phyloP scores from a whole-genome alignment of 2,888 invertebrate genomes.

The Tenodera sinensis region DNA sequence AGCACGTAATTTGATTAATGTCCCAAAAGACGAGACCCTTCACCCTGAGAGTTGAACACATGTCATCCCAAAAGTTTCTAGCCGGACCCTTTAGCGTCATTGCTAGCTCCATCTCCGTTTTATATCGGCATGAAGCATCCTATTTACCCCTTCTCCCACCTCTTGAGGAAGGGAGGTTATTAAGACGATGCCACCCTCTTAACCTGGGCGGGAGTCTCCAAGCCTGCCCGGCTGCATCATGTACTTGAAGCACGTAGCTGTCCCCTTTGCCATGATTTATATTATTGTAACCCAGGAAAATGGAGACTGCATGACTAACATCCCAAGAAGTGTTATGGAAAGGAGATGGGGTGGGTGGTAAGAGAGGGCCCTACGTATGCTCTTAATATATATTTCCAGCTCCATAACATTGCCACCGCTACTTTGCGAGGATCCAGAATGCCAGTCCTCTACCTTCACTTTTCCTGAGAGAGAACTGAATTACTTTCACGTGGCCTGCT shows the following conservation, averaged over 20 bases:
- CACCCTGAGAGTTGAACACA: neutral
- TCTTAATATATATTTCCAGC: neutral
- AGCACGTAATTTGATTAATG: neutral
- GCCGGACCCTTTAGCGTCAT: no score
- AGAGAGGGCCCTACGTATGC: neutral
- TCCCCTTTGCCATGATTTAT: slow-evolving; percentile 29
- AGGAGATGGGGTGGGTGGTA: neutral
- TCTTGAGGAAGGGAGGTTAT: slow-evolving; percentile 4
- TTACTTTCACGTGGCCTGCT: slow-evolving; percentile 3
- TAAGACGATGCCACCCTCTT: slow-evolving; percentile 22
- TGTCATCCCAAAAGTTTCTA: neutral
- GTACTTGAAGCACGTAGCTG: slow-evolving; percentile 26
- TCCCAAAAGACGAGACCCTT: neutral
- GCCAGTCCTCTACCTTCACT: neutral
- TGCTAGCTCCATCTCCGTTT: neutral
- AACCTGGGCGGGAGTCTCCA: slow-evolving; percentile 10
- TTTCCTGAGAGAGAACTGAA: neutral
- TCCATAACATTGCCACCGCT: neutral
- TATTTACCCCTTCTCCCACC: neutral
- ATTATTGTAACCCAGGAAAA: slow-evolving; percentile 31
- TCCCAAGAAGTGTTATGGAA: slow-evolving; percentile 29
- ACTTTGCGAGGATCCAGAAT: neutral
- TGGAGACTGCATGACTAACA: slow-evolving; percentile 32
- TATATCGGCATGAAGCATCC: neutral
- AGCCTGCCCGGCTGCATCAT: slow-evolving; percentile 18